phyloP scores from a whole-genome alignment of 2,113 vertebrate species.

The Anser cygnoides region DNA sequence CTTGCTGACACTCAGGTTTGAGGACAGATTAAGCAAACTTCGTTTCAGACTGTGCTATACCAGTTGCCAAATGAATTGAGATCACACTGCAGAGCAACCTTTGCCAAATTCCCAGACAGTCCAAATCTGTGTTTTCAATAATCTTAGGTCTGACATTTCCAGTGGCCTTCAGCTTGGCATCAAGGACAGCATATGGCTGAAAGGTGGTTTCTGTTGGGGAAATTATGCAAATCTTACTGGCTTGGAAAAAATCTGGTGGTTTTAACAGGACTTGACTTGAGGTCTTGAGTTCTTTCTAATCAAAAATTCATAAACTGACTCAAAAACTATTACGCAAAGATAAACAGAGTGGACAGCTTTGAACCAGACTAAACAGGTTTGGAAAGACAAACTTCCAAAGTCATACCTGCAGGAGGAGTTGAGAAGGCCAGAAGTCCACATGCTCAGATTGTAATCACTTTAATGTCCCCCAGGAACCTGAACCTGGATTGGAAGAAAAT shows the following conservation, averaged over 20 bases:
- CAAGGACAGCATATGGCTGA: not conserved
- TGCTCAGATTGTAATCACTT: not conserved
- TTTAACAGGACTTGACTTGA: not conserved
- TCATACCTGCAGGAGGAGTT: not conserved
- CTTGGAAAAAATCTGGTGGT: not conserved
- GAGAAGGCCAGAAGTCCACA: not conserved
- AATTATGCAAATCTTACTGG: not conserved
- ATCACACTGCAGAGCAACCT: not conserved
- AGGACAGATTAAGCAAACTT: not conserved
- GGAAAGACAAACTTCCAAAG: not conserved
- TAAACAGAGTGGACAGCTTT: not conserved
- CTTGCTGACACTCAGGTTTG: not conserved
- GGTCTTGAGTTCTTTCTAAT: not conserved
- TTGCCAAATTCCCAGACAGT: not conserved
- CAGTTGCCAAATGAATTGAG: not conserved
- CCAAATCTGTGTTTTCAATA: not conserved
- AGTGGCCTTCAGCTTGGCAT: not conserved
- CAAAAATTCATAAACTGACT: not conserved
- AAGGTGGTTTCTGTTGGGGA: not conserved
- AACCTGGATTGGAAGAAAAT: not conserved
- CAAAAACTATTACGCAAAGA: not conserved
- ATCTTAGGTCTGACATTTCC: not conserved
- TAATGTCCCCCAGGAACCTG: rapidly evolving
- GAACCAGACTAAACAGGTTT: not conserved
- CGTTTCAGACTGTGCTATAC: not conserved